A percentile compares a stretch with the other conserved stretches of the same genome.
These are phyloP conservation scores for Drosophila kohkoa DNA, from an alignment of 1,140 invertebrate genomes.

Conservation along the genomic window DNA sequence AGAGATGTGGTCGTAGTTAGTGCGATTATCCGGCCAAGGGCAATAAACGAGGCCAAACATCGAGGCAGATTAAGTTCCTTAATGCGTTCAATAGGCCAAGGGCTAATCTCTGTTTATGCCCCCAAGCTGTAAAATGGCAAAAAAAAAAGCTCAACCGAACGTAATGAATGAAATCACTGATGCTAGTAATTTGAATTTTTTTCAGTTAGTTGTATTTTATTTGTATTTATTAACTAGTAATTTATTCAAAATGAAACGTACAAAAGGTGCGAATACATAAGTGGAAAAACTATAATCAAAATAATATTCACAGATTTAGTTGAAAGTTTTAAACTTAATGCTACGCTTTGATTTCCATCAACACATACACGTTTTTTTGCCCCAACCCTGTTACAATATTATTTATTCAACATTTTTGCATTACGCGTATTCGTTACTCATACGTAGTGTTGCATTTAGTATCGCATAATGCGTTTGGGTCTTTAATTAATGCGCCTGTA, in stretches of 20 bases:
- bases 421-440: slow-evolving; percentile 5
- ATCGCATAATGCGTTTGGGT: slow-evolving; percentile 25
- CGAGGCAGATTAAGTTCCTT: slow-evolving; percentile 16
- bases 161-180: slow-evolving; percentile 8
- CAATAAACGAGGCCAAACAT: slow-evolving; percentile 21
- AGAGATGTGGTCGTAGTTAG: slow-evolving; percentile 14
- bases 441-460: background rate
- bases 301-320: slow-evolving; percentile 60
- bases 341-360: slow-evolving; percentile 32
- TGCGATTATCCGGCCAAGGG: slow-evolving; percentile 32
- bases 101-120: slow-evolving; percentile 16
- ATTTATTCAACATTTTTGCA: slow-evolving; percentile 29
- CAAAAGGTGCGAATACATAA: slow-evolving; percentile 60
- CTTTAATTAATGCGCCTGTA: slow-evolving; percentile 30
- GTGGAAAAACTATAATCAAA: slow-evolving; percentile 46
- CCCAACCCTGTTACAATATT: slow-evolving; percentile 13
- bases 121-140: no score
- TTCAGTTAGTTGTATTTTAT: slow-evolving; percentile 47
- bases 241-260: slow-evolving; percentile 60
- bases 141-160: background rate
- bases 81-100: slow-evolving; percentile 12
- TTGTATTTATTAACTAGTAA: slow-evolving; percentile 62
- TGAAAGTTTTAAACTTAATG: slow-evolving; percentile 48
- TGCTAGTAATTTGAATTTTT: slow-evolving; percentile 14
- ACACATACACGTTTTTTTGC: slow-evolving; percentile 10